Percentiles rank a stretch among this genome's conserved stretches.
These are phyloP conservation scores for Cirrhinus mrigala DNA, from an alignment of 2,797 vertebrate species.

Conservation along the genomic window DNA sequence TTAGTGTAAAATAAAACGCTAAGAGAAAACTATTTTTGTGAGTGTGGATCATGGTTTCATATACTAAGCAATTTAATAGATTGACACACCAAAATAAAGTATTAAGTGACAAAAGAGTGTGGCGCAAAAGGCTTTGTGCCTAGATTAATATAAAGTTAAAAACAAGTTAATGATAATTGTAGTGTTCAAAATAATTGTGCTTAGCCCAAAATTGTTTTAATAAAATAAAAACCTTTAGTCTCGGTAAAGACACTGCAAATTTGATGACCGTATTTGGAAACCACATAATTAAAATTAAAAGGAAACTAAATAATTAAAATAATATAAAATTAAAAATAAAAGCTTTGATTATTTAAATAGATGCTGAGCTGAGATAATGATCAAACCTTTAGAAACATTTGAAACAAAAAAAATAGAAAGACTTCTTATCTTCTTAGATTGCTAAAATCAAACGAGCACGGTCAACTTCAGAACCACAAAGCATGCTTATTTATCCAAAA, in stretches of 20 bases:
- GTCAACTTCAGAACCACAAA: background rate
- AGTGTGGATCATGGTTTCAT: too few relatives aligned
- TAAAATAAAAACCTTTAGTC: background rate
- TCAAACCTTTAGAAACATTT: background rate
- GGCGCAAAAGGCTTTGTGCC: too few relatives aligned
- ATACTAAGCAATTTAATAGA: too few relatives aligned
- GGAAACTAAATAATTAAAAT: too few relatives aligned
- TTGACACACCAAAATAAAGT: too few relatives aligned
- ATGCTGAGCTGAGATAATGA: background rate
- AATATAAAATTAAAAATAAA: too few relatives aligned
- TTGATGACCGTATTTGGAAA: background rate
- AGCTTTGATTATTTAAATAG: background rate
- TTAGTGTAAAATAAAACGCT: background rate
- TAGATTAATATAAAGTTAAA: too few relatives aligned
- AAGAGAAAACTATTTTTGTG: background rate
- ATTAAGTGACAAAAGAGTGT: too few relatives aligned
- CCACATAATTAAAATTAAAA: too few relatives aligned
- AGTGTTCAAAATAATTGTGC: background rate
- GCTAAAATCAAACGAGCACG: background rate
- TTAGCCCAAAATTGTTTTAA: background rate
- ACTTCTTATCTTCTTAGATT: background rate
- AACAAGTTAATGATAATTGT: background rate
- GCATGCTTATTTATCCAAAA: background rate
- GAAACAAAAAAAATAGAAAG: background rate
- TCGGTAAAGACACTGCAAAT: background rate